Conservation (phyloP, 2,113 vertebrate species). For the Hucho hucho region DNA sequence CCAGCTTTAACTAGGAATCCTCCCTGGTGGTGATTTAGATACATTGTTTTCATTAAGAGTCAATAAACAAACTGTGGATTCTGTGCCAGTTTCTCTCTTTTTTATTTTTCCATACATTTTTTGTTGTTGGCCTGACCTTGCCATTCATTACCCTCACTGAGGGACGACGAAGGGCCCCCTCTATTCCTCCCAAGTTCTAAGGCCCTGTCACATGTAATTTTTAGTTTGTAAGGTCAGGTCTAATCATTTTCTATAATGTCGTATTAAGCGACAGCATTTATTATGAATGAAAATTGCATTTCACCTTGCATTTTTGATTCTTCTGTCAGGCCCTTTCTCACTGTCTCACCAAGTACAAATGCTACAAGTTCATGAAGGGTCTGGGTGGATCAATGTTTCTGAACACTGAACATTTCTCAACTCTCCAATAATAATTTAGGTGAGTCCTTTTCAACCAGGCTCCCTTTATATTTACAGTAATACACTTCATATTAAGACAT, state of each 20-base stretch:
- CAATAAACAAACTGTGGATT: slow-evolving; percentile 83
- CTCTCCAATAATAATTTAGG: background rate
- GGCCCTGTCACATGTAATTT: slow-evolving; percentile 81
- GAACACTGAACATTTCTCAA: background rate
- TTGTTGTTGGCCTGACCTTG: slow-evolving; percentile 36
- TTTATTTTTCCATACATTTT: slow-evolving; percentile 7
- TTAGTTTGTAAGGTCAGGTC: slow-evolving; percentile 75
- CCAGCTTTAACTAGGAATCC: slow-evolving; percentile 56
- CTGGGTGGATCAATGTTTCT: background rate
- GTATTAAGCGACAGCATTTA: slow-evolving; percentile 75
- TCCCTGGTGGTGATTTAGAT: slow-evolving; percentile 87
- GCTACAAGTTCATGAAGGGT: slow-evolving; percentile 15
- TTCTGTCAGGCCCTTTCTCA: slow-evolving; percentile 10
- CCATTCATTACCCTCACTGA: slow-evolving; percentile 75
- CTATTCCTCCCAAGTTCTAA: slow-evolving; percentile 51
- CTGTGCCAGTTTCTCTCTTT: background rate
- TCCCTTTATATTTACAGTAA: background rate
- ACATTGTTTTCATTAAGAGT: slow-evolving; percentile 92
- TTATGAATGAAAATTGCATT: slow-evolving; percentile 79
- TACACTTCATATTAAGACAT: slow-evolving; percentile 14
- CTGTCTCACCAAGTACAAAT: background rate
- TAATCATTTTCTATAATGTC: slow-evolving; percentile 83
- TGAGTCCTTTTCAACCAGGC: background rate
- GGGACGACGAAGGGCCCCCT: background rate
- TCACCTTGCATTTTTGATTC: slow-evolving; percentile 52